These are phyloP conservation scores for Heterohyrax brucei DNA, from an alignment of 2,797 vertebrate species.

Conservation along the genomic window DNA sequence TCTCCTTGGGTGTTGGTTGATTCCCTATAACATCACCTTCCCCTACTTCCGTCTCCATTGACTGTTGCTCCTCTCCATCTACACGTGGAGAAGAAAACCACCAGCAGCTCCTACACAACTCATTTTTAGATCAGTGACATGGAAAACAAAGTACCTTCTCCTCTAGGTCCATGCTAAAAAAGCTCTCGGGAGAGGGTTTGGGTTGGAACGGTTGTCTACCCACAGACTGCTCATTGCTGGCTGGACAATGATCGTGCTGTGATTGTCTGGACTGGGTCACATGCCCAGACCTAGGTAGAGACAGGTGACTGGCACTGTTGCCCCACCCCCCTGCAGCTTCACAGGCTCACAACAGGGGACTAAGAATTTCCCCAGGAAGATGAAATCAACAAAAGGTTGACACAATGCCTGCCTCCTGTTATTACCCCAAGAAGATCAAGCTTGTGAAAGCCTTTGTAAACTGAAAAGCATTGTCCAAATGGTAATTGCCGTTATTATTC, in stretches of 20 bases:
- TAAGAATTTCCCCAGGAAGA: slow-evolving; percentile 37
- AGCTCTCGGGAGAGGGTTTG: background rate
- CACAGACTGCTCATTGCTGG: background rate
- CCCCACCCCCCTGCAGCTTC: background rate
- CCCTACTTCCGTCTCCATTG: no score
- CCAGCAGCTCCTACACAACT: background rate
- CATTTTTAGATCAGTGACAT: background rate
- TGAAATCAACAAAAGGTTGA: background rate
- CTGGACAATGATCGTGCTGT: no score
- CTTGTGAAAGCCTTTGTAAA: slow-evolving; percentile 70
- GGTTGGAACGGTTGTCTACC: background rate
- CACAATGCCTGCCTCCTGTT: background rate
- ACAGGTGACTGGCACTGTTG: background rate
- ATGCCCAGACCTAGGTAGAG: background rate
- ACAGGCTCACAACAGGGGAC: background rate
- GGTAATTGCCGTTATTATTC: slow-evolving; percentile 75
- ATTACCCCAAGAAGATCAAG: slow-evolving; percentile 49
- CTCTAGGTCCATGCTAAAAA: background rate
- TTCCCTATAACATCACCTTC: no score
- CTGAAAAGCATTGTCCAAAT: slow-evolving; percentile 65
- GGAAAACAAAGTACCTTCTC: slow-evolving; percentile 48
- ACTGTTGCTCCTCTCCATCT: background rate
- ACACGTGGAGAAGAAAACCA: background rate
- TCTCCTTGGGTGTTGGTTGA: no score
- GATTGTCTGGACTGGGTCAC: background rate